Evolutionary conservation across 2,888 invertebrate species (phyloP).

Genomic region (Mactromeris polynyma): DNA sequence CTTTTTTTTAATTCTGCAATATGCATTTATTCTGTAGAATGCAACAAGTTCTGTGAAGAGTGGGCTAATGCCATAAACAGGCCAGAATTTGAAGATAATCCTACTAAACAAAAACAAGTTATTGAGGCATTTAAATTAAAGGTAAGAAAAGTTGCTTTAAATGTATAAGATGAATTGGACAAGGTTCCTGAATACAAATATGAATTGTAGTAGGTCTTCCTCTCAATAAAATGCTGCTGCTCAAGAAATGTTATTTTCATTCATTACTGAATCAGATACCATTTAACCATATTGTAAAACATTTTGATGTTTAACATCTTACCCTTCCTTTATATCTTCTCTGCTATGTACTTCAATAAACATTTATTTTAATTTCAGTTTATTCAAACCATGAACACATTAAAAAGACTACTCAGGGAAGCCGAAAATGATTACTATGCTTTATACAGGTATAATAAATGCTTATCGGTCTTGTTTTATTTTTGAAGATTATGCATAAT

Average conservation of each 20-base stretch:
- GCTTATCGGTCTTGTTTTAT: not conserved
- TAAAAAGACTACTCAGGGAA: conserved; percentile 83
- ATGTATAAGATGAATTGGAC: too few species aligned
- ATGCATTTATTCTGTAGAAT: conserved; percentile 64
- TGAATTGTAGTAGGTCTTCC: too few species aligned
- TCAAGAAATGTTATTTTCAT: too few species aligned
- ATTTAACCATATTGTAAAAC: too few species aligned
- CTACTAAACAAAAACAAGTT: conserved; percentile 74
- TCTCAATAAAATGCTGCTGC: too few species aligned
- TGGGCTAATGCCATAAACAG: conserved; percentile 76
- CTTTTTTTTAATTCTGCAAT: too few species aligned
- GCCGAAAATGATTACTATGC: conserved; percentile 85
- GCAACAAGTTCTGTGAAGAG: conserved; percentile 80
- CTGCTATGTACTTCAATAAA: not conserved
- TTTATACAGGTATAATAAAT: conserved; percentile 81
- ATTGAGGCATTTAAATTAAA: conserved; percentile 78
- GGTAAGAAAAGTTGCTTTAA: conserved; percentile 47
- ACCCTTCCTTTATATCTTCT: not conserved
- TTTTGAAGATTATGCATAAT: not conserved
- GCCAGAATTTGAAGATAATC: conserved; percentile 69
- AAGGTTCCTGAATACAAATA: too few species aligned
- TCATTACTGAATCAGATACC: too few species aligned
- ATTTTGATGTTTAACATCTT: too few species aligned
- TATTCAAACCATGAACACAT: conserved; percentile 85
- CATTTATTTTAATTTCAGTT: conserved; percentile 76